Evolutionary conservation across 1,140 invertebrate species (phyloP).

Genomic region (Streblospio benedicti): DNA sequence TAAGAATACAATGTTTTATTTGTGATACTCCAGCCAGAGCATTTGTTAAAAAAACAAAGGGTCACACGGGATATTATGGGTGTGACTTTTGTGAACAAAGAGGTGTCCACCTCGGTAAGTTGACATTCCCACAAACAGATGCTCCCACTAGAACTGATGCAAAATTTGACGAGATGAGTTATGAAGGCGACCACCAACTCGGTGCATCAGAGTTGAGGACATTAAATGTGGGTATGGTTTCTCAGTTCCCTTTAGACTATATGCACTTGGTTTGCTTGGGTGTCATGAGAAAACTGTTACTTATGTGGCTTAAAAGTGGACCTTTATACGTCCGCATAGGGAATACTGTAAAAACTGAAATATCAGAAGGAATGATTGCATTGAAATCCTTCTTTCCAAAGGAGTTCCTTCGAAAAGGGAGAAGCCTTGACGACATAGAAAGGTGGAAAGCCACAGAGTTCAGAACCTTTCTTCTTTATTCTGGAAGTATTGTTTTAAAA

Average conservation of each 20-base stretch:
- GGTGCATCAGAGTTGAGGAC: background rate
- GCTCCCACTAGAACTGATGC: background rate
- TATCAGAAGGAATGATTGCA: background rate
- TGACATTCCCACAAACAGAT: no score
- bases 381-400: slow-evolving; percentile 19
- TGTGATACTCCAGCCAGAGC: slow-evolving; percentile 9
- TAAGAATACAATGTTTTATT: background rate
- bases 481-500: slow-evolving; percentile 37
- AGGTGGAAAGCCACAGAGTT: slow-evolving; percentile 49
- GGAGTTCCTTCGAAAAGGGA: slow-evolving; percentile 43
- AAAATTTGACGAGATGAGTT: background rate
- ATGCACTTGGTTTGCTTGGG: slow-evolving; percentile 12
- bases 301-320: background rate
- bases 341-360: background rate
- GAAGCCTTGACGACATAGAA: slow-evolving; percentile 34
- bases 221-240: background rate
- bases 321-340: background rate
- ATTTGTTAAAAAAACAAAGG: background rate
- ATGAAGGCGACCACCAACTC: background rate
- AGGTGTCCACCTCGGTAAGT: background rate
- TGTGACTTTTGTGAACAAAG: background rate
- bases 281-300: background rate
- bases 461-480: slow-evolving; percentile 46
- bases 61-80: background rate
- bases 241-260: slow-evolving; percentile 2